phyloP scores from a whole-genome alignment of 2,888 invertebrate species.

The Archips xylosteana region DNA sequence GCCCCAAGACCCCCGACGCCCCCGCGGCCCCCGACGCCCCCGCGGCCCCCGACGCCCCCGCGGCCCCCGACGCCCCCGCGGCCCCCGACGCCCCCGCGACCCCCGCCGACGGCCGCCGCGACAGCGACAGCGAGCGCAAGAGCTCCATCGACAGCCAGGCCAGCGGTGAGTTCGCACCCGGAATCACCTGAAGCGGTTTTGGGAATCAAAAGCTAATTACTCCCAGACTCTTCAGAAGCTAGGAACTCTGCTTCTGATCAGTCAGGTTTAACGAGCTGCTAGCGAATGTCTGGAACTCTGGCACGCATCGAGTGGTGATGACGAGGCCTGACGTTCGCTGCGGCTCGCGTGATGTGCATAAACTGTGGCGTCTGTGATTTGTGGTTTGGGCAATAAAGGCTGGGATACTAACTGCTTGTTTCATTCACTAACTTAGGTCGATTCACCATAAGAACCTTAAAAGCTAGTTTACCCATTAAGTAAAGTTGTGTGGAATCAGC shows the following conservation, averaged over 20 bases:
- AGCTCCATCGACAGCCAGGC: slow-evolving; percentile 52
- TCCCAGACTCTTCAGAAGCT: not conserved
- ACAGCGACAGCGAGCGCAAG: slow-evolving; percentile 8
- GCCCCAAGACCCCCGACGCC: slow-evolving; percentile 42
- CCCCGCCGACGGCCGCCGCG: slow-evolving; percentile 24
- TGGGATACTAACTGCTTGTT: slow-evolving; percentile 70
- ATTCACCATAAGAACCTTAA: not conserved
- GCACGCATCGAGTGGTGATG: not conserved
- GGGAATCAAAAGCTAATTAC: not conserved
- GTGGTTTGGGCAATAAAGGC: slow-evolving; percentile 57
- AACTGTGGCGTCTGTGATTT: slow-evolving; percentile 22
- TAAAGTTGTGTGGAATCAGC: not conserved
- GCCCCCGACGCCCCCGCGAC: slow-evolving; percentile 36
- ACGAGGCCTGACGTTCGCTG: slow-evolving; percentile 29
- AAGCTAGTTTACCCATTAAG: not conserved
- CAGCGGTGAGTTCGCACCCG: slow-evolving; percentile 58
- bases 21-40: slow-evolving; percentile 23
- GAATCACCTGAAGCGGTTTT: slow-evolving; percentile 1
- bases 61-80: slow-evolving; percentile 19
- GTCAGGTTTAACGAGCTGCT: slow-evolving; percentile 3
- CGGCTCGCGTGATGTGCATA: slow-evolving; percentile 6
- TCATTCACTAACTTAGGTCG: slow-evolving; percentile 57
- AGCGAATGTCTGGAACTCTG: not conserved
- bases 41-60: slow-evolving; percentile 41
- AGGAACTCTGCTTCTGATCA: not conserved